Conservation (phyloP, 2,888 invertebrate genomes). For the Parapristionchus giblindavisi region DNA sequence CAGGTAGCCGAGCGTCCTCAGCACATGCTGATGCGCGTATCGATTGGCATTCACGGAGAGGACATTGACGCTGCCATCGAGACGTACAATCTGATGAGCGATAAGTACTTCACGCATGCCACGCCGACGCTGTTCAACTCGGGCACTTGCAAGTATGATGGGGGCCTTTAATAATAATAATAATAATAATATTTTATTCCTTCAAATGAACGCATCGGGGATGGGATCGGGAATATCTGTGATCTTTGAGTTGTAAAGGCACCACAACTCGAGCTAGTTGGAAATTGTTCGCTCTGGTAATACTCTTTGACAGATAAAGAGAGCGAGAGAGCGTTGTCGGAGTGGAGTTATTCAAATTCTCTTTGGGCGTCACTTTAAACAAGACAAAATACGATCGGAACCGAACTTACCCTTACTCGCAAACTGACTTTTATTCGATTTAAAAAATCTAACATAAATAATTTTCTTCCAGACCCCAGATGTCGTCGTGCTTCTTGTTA, state of each 20-base stretch:
- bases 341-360: too few relatives aligned
- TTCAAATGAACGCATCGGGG: background rate
- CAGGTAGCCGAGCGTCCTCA: constrained; percentile 91
- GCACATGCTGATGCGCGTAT: constrained; percentile 96
- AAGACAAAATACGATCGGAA: too few relatives aligned
- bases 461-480: constrained; percentile 78
- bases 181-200: background rate
- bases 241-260: too few relatives aligned
- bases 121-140: constrained; percentile 96
- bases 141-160: constrained; percentile 78
- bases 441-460: too few relatives aligned
- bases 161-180: background rate
- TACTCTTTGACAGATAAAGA: too few relatives aligned
- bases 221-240: background rate
- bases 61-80: constrained; percentile 89
- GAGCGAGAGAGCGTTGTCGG: too few relatives aligned
- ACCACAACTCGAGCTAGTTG: too few relatives aligned
- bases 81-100: constrained; percentile 93
- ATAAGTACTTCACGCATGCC: constrained; percentile 95
- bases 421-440: too few relatives aligned
- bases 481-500: constrained; percentile 92
- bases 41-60: constrained; percentile 89
- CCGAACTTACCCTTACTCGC: too few relatives aligned
- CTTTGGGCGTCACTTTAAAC: too few relatives aligned
- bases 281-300: too few relatives aligned